These are phyloP conservation scores for Sericinus montela DNA, from an alignment of 2,888 invertebrate species.

Conservation along the genomic window DNA sequence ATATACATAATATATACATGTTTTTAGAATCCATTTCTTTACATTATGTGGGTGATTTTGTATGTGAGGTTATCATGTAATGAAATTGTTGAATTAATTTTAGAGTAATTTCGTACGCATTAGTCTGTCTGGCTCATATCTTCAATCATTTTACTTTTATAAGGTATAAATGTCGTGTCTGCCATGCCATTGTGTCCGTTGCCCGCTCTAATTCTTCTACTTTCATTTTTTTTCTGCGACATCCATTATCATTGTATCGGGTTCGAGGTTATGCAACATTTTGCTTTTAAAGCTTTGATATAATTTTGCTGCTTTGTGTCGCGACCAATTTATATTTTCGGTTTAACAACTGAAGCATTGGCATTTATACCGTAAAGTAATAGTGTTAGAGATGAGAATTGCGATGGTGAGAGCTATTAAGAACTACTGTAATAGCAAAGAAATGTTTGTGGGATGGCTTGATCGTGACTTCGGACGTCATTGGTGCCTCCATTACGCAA, in stretches of 20 bases:
- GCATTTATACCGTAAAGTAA: constrained; percentile 20
- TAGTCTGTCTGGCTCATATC: constrained; percentile 22
- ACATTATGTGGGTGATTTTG: not conserved
- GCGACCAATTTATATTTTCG: constrained; percentile 25
- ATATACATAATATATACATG: too few relatives aligned
- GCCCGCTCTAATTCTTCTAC: constrained; percentile 68
- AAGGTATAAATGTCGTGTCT: constrained; percentile 43
- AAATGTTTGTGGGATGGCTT: constrained; percentile 42
- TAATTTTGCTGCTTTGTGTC: constrained; percentile 70
- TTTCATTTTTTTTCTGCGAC: constrained; percentile 75
- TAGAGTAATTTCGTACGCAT: constrained; percentile 19
- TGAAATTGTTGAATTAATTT: not conserved
- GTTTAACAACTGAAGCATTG: not conserved
- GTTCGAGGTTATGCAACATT: constrained; percentile 73
- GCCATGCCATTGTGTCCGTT: constrained; percentile 66
- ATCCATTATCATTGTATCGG: constrained; percentile 70
- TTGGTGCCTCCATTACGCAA: constrained; percentile 63
- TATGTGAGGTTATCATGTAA: not conserved
- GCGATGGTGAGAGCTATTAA: constrained; percentile 23
- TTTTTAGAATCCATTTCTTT: too few relatives aligned
- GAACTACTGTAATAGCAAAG: constrained; percentile 23
- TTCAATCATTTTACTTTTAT: constrained; percentile 21
- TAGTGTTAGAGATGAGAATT: constrained; percentile 17
- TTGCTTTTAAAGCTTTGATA: constrained; percentile 72
- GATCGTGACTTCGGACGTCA: constrained; percentile 74